Conservation (phyloP, 2,888 invertebrate species). For the Eucriotettix oculatus region DNA sequence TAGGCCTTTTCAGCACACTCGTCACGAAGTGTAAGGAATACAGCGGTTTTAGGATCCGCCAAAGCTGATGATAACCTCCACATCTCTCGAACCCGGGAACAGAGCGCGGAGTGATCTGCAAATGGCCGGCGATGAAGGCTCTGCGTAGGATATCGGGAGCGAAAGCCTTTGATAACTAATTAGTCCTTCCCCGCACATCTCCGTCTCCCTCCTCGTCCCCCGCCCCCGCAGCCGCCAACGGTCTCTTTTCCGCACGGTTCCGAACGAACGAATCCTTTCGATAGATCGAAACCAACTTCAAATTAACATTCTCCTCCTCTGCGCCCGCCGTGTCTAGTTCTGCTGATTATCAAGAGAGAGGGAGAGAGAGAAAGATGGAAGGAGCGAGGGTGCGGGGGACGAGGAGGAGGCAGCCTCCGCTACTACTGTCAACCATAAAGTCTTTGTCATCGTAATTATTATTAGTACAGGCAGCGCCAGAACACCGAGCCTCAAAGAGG, state of each 20-base stretch:
- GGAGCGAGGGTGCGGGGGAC: background rate
- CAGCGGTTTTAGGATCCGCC: too few relatives aligned
- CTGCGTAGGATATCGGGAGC: too few relatives aligned
- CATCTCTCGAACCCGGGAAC: too few relatives aligned
- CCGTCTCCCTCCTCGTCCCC: background rate
- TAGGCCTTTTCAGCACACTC: too few relatives aligned
- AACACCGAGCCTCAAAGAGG: background rate
- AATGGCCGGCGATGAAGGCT: too few relatives aligned
- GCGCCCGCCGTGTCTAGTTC: conserved; percentile 3
- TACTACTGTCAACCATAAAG: conserved; percentile 9
- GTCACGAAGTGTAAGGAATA: too few relatives aligned
- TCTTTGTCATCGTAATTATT: conserved; percentile 9
- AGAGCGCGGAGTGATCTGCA: too few relatives aligned
- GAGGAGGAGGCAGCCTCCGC: background rate
- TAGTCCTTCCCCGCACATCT: conserved; percentile 2
- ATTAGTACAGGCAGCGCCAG: conserved; percentile 5
- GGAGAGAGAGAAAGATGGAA: background rate
- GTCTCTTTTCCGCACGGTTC: conserved; percentile 1
- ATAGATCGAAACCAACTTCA: conserved; percentile 8
- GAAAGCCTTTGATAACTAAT: conserved; percentile 13
- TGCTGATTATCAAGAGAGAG: conserved; percentile 2
- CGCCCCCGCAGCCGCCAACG: background rate
- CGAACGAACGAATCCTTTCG: conserved; percentile 7
- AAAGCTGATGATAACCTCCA: too few relatives aligned
- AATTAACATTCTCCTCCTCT: conserved; percentile 9